Base-by-base conservation (phyloP, 1,140 invertebrate species). In the Proctacanthus coquilletti region DNA sequence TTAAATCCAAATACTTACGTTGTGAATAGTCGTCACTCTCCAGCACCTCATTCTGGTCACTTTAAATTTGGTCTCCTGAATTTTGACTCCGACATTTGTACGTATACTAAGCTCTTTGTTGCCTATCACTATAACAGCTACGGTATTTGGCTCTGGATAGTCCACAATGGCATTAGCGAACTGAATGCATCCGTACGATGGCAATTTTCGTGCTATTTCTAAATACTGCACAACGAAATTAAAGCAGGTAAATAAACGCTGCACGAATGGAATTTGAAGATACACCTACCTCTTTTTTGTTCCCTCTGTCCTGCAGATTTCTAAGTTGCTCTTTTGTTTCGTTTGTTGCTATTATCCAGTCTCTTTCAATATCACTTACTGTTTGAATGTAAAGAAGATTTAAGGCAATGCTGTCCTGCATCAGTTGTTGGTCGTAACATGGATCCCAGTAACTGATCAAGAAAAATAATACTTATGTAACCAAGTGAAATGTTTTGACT, bases 1-100 rank as follows among this genome's bases (percentile, higher is more conserved):
- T n/a, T n/a, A n/a, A n/a, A 13, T 20, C n/a, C 11, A 5, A n/a
- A 21, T 13, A 66, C 70, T 74, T 62, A 88, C 84, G 53, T 71
- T 70, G 47, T 82, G 80, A 41, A 80, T 63, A 0, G 80, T 87
- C 17, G 84, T 92, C n/a, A 97, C 91, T 45, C 91, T 70, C 93
- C 93, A 97, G 50, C 91, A 94, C 45, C 84, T 72, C 80, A 97
- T 96, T 45, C 91, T 69, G 1, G 91, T 94, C 4, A 96, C 85
- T 64, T 89, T 85, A 56, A 93, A 96, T 49, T 71, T 68, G 11
- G 80, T 76, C 61, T 95, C 89, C 52, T 71, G 72, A 4, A 72
- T 59, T 45, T 71, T 63, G 33, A 63, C 60, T 17, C 53, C 60
- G 30, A 65, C 57, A 21, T 61, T 57, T 15, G 62, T 63, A 38